Evolutionary conservation across 2,797 vertebrate genomes (phyloP).

Genomic region (Thalassophryne amazonica): DNA sequence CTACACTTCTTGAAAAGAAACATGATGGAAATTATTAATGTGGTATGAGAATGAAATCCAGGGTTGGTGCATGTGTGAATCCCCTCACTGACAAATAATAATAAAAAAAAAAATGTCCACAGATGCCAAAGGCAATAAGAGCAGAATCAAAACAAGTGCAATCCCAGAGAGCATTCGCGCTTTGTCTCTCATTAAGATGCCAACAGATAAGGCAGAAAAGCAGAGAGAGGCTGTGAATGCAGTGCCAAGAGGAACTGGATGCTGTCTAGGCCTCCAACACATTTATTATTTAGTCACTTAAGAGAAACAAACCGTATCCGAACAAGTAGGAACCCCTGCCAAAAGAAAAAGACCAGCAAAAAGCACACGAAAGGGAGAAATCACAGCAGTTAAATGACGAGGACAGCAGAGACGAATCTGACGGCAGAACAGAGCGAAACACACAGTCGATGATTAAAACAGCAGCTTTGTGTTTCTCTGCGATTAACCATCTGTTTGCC

Average conservation of each 20-base stretch:
- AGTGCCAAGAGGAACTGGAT: background rate
- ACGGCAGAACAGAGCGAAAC: background rate
- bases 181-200: slow-evolving; percentile 7
- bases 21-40: slow-evolving; percentile 51
- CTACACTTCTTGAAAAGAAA: slow-evolving; percentile 44
- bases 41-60: slow-evolving; percentile 12
- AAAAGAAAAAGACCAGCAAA: background rate
- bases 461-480: background rate
- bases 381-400: slow-evolving; percentile 5
- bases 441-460: background rate
- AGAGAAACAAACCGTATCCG: slow-evolving; percentile 34
- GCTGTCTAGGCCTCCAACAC: slow-evolving; percentile 29
- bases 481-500: no score
- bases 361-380: background rate
- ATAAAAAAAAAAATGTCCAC: slow-evolving; percentile 14
- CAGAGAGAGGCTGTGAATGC: background rate
- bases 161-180: slow-evolving; percentile 1
- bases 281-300: slow-evolving; percentile 50
- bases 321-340: slow-evolving; percentile 34
- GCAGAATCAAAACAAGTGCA: slow-evolving; percentile 21
- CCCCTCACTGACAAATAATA: slow-evolving; percentile 3
- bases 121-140: slow-evolving; percentile 18
- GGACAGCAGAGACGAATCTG: background rate
- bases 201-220: background rate
- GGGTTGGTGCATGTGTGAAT: background rate